Conservation (phyloP, 2,888 invertebrate genomes). For the Meta bourneti region DNA sequence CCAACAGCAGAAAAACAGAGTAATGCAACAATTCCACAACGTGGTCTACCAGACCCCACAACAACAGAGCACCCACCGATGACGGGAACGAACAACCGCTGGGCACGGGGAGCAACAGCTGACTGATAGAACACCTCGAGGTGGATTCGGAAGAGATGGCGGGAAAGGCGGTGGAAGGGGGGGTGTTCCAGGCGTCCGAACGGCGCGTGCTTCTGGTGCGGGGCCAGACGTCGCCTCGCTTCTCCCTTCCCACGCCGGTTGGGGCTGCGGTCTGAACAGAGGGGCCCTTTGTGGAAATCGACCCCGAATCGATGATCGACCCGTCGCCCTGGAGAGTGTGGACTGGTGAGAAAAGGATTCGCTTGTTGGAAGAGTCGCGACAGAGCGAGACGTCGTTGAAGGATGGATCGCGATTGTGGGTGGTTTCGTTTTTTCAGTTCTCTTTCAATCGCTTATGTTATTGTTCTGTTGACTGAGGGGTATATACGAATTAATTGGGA, state of each 20-base stretch:
- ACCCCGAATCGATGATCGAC: constrained; percentile 48
- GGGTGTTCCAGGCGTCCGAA: constrained; percentile 33
- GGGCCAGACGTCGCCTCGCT: constrained; percentile 69
- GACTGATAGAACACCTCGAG: constrained; percentile 47
- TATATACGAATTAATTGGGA: background rate
- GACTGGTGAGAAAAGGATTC: no score
- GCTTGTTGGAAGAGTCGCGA: background rate
- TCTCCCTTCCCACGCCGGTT: constrained; percentile 67
- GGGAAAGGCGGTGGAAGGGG: constrained; percentile 5
- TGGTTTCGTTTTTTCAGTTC: background rate
- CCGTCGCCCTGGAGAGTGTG: background rate
- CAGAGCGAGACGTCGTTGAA: constrained; percentile 11
- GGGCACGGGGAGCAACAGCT: constrained; percentile 58
- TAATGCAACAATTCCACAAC: background rate
- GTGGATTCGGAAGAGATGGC: background rate
- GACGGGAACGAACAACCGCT: background rate
- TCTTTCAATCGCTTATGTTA: background rate
- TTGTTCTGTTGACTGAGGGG: background rate
- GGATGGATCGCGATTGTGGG: background rate
- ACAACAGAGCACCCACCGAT: background rate
- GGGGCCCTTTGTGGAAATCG: constrained; percentile 39
- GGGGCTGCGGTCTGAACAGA: constrained; percentile 38
- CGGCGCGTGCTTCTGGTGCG: constrained; percentile 68
- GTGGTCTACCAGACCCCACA: background rate
- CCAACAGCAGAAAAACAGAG: background rate